These are phyloP conservation scores for Pseudomyrmex flavicornis DNA, from an alignment of 1,140 invertebrate species.

Conservation along the genomic window DNA sequence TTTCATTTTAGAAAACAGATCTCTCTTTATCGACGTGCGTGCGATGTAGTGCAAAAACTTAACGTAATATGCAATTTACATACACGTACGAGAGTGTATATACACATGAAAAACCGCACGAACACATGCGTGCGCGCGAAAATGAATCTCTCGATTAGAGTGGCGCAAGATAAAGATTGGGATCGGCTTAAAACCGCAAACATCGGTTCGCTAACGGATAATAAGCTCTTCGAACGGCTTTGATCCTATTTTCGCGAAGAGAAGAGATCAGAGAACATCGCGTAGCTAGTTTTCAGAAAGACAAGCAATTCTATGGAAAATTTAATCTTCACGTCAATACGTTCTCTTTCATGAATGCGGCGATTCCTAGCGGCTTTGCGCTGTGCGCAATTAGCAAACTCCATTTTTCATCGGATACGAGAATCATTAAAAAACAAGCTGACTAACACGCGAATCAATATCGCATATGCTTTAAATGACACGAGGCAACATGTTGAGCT, in stretches of 20 bases:
- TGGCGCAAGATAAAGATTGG: conserved; percentile 9
- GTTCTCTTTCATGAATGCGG: neutral
- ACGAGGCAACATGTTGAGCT: conserved; percentile 52
- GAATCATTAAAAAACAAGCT: no score
- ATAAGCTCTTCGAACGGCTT: conserved; percentile 34
- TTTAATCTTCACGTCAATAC: conserved; percentile 32
- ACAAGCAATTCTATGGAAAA: conserved; percentile 51
- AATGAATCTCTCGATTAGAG: neutral
- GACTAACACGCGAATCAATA: no score
- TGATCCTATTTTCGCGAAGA: conserved; percentile 17
- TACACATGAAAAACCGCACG: no score
- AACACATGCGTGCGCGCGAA: neutral
- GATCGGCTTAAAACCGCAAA: conserved; percentile 35
- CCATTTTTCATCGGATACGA: no score
- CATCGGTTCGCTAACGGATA: conserved; percentile 20
- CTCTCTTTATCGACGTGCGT: no score
- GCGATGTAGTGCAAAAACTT: no score
- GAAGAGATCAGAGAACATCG: neutral
- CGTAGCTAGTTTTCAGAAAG: conserved; percentile 36
- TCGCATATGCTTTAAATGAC: no score
- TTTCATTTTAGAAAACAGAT: no score
- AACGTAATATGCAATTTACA: no score
- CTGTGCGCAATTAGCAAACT: no score
- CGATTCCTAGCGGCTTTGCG: no score
- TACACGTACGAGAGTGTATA: no score